Base-by-base conservation (phyloP, 2,797 vertebrate genomes). In the Hippopotamyrus pictus region DNA sequence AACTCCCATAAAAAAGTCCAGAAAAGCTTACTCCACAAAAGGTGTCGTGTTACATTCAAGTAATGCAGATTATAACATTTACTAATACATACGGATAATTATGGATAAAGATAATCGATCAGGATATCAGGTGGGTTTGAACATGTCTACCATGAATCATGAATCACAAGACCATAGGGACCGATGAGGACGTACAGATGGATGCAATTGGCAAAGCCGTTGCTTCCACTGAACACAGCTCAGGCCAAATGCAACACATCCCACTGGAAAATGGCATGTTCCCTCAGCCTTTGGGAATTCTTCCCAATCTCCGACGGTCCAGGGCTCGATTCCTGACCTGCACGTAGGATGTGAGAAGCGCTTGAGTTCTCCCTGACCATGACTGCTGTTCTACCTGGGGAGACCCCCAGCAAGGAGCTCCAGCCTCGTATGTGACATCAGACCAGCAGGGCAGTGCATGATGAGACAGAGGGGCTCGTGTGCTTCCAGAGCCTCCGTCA, bases 401-500 rank as follows among this genome's bases (percentile, higher is more conserved):
- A 96, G 92, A 90, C 95, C 95, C 91, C 94, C 90, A 33, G 93
- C 1, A 0, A 95, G 92, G 0, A 94, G 89, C 86, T 96, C 96
- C 0, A 94, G 92, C 89, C 96, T 93, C 0, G 95, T 93, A 88
- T 95, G 9, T 0, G 95, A 93, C 90, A 96, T 93, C 92, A 96
- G 96, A 93, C 94, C 94, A 91, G 96, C 88, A 53, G 94, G 93
- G 93, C 96, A 96, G 89, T 97, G 97, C 91, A 97, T 91, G 89
- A 97, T 93, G 0, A 96, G 97, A 92, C 98, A 99, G 90, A 95
- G 91, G 84, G 97, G 96, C 92, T 98, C 97, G 0, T 99, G 98
- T 89, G 96, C 94, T 90, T 95, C 95, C 90, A 99, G 94, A 0
- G 95, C 94, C 89, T 98, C 96, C 0, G 93, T 96, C 92, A 99